phyloP scores from a whole-genome alignment of 1,140 invertebrate species.

The Steinernema khuongi region DNA sequence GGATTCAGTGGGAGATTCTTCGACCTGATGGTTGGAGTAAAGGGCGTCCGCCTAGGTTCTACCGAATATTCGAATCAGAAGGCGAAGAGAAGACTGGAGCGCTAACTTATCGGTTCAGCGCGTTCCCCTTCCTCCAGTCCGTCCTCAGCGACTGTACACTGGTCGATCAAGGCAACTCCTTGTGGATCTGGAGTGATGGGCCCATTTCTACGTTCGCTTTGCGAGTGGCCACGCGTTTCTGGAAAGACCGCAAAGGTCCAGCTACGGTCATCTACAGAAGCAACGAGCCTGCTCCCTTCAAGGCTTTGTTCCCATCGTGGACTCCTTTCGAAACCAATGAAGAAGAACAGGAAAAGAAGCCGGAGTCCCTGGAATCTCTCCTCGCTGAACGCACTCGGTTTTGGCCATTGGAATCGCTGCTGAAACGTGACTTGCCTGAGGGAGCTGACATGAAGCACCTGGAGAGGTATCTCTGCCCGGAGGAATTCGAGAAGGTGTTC shows the following conservation, averaged over 20 bases:
- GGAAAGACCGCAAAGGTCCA: conserved; percentile 18
- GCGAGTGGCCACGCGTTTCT: conserved; percentile 24
- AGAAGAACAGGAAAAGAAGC: conserved; percentile 5
- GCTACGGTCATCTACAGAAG: conserved; percentile 24
- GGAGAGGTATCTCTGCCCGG: conserved; percentile 25
- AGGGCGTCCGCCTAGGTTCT: not conserved
- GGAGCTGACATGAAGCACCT: conserved; percentile 30
- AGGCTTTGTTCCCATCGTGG: conserved; percentile 69
- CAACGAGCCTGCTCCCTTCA: conserved; percentile 65
- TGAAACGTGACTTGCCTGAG: conserved; percentile 25
- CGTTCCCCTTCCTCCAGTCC: not conserved
- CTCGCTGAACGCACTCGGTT: conserved; percentile 24
- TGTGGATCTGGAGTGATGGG: conserved; percentile 32
- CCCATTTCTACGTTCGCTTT: conserved; percentile 24
- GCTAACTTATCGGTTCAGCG: not conserved
- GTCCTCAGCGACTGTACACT: conserved; percentile 15
- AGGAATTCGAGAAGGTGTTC: conserved; percentile 23
- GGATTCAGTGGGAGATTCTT: not conserved
- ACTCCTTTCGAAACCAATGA: conserved; percentile 58
- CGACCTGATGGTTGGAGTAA: not conserved
- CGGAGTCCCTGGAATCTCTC: not conserved
- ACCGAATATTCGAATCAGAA: conserved; percentile 5
- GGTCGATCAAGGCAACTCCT: conserved; percentile 20
- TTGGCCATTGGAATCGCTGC: conserved; percentile 17
- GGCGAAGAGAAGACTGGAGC: not conserved